Percentiles rank a stretch among this genome's conserved stretches.
phyloP scores from a whole-genome alignment of 2,888 invertebrate species.

The Ophion ellenae region DNA sequence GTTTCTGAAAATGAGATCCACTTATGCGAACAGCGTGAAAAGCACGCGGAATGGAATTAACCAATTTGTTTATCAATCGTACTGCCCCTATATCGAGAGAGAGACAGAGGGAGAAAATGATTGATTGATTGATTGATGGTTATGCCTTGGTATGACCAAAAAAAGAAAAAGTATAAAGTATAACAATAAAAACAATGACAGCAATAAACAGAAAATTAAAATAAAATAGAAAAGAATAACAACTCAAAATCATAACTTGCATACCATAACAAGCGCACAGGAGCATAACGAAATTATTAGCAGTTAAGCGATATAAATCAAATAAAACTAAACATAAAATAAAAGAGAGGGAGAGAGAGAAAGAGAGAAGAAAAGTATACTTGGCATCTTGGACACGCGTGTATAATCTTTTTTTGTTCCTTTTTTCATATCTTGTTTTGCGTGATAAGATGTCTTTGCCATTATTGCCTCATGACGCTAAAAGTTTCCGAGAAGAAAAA shows the following conservation, averaged over 20 bases:
- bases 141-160: no score
- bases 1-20: conserved; percentile 21
- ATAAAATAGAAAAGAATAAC: no score
- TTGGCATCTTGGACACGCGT: neutral
- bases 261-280: no score
- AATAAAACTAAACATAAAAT: no score
- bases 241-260: no score
- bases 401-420: neutral
- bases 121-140: no score
- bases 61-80: conserved; percentile 11
- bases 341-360: neutral
- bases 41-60: neutral
- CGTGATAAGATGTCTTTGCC: neutral
- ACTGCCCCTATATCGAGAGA: neutral
- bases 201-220: neutral
- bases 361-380: neutral
- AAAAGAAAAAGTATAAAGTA: neutral
- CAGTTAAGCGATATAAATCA: no score
- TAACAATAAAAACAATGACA: neutral
- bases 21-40: neutral
- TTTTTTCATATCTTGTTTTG: neutral
- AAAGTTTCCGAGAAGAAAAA: neutral
- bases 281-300: no score
- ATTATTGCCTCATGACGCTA: neutral
- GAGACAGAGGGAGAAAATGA: neutral